phyloP scores from a whole-genome alignment of 2,113 vertebrate genomes.

The Danionella cerebrum region DNA sequence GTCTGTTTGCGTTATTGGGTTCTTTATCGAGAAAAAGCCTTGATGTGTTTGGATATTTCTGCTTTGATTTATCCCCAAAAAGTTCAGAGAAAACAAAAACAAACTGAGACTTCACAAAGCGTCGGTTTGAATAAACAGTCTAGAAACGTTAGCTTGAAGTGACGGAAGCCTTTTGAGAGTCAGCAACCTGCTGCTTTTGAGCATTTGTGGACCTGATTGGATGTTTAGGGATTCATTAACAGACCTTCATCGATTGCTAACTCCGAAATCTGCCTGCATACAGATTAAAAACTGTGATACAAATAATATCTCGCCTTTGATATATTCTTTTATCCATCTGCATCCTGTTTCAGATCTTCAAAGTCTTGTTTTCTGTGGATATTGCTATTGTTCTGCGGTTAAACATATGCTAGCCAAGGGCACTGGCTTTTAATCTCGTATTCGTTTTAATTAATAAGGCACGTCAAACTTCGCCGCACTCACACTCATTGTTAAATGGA shows the following conservation, averaged over 20 bases:
- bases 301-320: neutral
- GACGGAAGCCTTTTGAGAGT: neutral
- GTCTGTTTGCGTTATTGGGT: neutral
- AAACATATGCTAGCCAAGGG: slow-evolving; percentile 18
- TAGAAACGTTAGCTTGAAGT: neutral
- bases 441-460: slow-evolving; percentile 27
- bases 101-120: neutral
- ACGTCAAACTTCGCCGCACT: slow-evolving; percentile 3
- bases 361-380: neutral
- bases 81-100: neutral
- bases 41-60: slow-evolving; percentile 4
- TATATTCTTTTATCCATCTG: neutral
- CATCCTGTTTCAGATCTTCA: neutral
- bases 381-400: slow-evolving; percentile 13
- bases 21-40: neutral
- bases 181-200: neutral
- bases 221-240: neutral
- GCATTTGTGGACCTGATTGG: neutral
- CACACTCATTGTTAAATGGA: neutral
- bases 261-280: neutral
- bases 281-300: neutral
- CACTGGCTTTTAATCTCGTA: slow-evolving; percentile 8
- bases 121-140: neutral
- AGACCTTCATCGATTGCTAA: neutral
- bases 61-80: neutral